These are phyloP conservation scores for Ladona fulva DNA, from an alignment of 1,140 invertebrate genomes.

Conservation along the genomic window DNA sequence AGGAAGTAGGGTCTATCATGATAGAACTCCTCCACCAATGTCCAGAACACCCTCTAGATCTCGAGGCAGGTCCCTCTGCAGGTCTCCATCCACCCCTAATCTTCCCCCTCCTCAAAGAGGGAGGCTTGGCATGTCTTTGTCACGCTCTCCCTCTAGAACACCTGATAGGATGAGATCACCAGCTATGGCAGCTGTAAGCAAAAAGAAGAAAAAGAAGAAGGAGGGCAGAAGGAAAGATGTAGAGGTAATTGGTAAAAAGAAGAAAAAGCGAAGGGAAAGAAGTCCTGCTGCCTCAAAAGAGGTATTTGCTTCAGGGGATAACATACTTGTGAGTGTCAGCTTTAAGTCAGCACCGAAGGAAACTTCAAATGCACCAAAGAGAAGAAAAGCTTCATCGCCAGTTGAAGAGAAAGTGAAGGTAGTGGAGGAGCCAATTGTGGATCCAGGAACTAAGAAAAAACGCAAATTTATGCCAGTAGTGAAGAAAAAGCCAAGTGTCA, in stretches of 20 bases:
- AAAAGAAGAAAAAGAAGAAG: conserved; percentile 46
- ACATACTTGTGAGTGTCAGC: conserved; percentile 83
- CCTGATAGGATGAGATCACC: conserved; percentile 25
- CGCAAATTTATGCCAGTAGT: conserved; percentile 13
- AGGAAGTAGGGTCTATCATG: not conserved
- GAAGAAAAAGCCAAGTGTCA: conserved; percentile 59
- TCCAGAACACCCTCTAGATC: conserved; percentile 42
- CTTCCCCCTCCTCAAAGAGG: conserved; percentile 29
- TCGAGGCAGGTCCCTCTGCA: conserved; percentile 34
- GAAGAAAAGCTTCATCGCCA: conserved; percentile 38
- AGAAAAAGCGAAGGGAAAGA: conserved; percentile 42
- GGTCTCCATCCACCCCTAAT: conserved; percentile 29
- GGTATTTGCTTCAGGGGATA: conserved; percentile 84
- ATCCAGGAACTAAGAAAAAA: conserved; percentile 13
- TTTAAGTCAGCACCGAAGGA: conserved; percentile 50
- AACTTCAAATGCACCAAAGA: conserved; percentile 27
- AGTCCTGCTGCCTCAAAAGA: conserved; percentile 67
- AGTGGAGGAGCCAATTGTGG: conserved; percentile 18
- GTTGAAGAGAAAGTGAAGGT: conserved; percentile 27
- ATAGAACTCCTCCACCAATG: conserved; percentile 28
- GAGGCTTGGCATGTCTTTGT: conserved; percentile 17
- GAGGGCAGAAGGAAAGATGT: conserved; percentile 39
- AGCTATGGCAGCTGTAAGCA: conserved; percentile 24
- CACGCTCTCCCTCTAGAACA: conserved; percentile 18
- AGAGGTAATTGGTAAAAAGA: conserved; percentile 39